Evolutionary conservation across 2,113 vertebrate species (phyloP).

Genomic region (Rostratula benghalensis): DNA sequence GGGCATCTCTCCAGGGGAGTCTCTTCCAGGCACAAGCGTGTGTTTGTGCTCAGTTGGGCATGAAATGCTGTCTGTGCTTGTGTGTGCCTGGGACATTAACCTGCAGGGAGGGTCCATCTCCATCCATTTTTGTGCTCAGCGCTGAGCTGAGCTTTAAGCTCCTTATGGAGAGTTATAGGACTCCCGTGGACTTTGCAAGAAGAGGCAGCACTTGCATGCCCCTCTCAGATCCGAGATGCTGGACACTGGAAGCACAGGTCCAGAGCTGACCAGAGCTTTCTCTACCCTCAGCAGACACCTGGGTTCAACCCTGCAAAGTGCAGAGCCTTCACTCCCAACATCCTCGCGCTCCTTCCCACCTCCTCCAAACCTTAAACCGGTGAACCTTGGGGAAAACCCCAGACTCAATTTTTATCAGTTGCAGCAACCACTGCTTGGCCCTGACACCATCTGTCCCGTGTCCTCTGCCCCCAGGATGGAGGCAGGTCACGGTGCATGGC

Average conservation of each 20-base stretch:
- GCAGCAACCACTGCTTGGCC: neutral
- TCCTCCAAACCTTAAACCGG: neutral
- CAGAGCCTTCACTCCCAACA: neutral
- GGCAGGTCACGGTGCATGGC: neutral
- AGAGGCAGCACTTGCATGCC: neutral
- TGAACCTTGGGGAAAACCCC: neutral
- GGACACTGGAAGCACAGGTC: neutral
- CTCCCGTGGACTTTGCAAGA: rapidly evolving
- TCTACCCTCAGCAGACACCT: neutral
- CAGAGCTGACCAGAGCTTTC: neutral
- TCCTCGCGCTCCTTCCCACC: neutral
- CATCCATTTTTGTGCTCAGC: rapidly evolving
- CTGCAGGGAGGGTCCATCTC: neutral
- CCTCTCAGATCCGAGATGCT: neutral
- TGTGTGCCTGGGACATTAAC: neutral
- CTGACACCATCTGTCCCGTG: rapidly evolving
- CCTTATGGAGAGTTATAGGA: neutral
- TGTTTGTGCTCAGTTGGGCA: neutral
- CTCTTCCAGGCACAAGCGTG: rapidly evolving
- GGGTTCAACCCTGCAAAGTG: neutral
- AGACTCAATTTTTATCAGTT: neutral
- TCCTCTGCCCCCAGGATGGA: neutral
- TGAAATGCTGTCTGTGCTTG: rapidly evolving
- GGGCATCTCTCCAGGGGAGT: neutral
- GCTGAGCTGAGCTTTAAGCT: neutral